phyloP scores from a whole-genome alignment of 2,113 vertebrate species.

The Sebastes fasciatus region DNA sequence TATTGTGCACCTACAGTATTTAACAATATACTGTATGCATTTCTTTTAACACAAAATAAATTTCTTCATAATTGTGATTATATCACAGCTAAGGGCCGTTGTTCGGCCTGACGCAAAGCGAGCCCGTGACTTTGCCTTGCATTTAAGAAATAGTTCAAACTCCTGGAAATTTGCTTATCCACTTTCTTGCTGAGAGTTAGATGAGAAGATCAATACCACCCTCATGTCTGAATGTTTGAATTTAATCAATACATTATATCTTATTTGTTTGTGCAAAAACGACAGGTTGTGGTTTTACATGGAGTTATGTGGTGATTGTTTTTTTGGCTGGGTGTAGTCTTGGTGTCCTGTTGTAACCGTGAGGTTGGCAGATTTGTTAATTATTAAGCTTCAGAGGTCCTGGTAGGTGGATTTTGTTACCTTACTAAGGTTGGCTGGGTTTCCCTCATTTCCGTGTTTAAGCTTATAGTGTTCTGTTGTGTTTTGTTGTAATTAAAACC shows the following conservation, averaged over 20 bases:
- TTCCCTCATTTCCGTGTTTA: background rate
- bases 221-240: too few relatives aligned
- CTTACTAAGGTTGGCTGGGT: background rate
- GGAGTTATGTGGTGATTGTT: background rate
- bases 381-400: background rate
- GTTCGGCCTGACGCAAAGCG: too few relatives aligned
- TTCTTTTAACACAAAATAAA: too few relatives aligned
- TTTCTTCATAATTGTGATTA: too few relatives aligned
- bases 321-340: background rate
- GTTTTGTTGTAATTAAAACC: background rate
- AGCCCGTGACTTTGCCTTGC: background rate
- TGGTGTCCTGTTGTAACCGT: background rate
- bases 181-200: background rate
- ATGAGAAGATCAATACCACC: background rate
- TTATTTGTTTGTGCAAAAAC: background rate
- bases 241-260: background rate
- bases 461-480: background rate
- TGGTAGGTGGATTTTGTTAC: background rate
- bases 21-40: too few relatives aligned
- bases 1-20: too few relatives aligned
- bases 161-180: too few relatives aligned
- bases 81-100: too few relatives aligned
- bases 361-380: background rate
- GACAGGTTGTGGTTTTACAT: background rate
- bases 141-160: background rate